A percentile compares a stretch with the other conserved stretches of the same genome.
Evolutionary conservation across 2,888 invertebrate genomes (phyloP).

Genomic region (Euclidia mi): DNA sequence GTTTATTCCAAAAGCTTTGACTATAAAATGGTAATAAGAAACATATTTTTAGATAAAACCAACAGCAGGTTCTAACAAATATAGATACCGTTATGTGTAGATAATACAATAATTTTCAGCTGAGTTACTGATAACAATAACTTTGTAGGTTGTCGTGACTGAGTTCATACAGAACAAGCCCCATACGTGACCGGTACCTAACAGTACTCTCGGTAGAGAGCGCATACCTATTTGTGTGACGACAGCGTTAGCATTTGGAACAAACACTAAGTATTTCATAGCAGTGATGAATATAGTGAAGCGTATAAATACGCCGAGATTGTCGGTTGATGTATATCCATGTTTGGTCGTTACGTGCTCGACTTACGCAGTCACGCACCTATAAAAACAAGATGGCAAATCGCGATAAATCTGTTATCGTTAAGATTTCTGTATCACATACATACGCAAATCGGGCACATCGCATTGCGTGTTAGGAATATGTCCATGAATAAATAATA

Average conservation of each 20-base stretch:
- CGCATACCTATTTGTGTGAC: constrained; percentile 6
- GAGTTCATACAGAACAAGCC: no score
- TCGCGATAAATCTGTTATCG: constrained; percentile 71
- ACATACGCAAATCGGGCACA: constrained; percentile 65
- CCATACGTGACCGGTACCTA: no score
- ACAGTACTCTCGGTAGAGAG: background rate
- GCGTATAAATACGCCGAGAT: constrained; percentile 58
- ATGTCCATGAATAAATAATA: constrained; percentile 64
- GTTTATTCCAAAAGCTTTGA: no score
- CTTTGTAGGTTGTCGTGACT: no score
- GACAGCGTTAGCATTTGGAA: constrained; percentile 7
- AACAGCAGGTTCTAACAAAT: no score
- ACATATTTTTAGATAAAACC: no score
- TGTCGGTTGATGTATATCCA: constrained; percentile 50
- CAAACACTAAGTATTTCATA: constrained; percentile 33
- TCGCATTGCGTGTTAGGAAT: constrained; percentile 66
- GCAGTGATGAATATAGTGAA: constrained; percentile 46
- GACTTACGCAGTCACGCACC: constrained; percentile 60
- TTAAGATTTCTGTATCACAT: constrained; percentile 72
- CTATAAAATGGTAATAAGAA: no score
- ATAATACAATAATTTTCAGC: no score
- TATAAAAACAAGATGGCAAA: constrained; percentile 68
- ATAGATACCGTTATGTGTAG: no score
- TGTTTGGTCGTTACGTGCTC: constrained; percentile 52
- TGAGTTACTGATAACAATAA: no score